Evolutionary conservation across 2,888 invertebrate species (phyloP).

Genomic region (Drosophila antonietae): DNA sequence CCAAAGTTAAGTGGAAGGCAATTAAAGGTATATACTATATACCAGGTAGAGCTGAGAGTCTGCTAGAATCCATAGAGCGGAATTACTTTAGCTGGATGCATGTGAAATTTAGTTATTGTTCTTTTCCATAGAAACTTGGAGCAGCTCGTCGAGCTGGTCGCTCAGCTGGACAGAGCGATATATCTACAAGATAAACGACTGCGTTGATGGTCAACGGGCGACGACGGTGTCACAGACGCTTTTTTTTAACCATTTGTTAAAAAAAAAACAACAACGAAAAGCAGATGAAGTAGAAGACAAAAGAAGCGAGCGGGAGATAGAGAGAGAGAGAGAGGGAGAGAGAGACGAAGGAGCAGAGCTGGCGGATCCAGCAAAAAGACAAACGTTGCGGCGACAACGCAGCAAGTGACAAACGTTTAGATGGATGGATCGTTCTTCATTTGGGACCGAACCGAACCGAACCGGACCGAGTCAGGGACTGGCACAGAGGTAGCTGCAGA

Average conservation of each 20-base stretch:
- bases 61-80: slow-evolving; percentile 5
- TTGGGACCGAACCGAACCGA: slow-evolving; percentile 43
- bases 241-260: slow-evolving; percentile 36
- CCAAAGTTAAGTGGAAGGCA: background rate
- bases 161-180: slow-evolving; percentile 63
- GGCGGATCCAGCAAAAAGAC: slow-evolving; percentile 66
- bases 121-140: slow-evolving; percentile 49
- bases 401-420: slow-evolving; percentile 79
- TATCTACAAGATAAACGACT: slow-evolving; percentile 68
- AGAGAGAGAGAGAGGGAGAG: slow-evolving; percentile 4
- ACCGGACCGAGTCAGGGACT: slow-evolving; percentile 17
- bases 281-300: slow-evolving; percentile 35
- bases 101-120: slow-evolving; percentile 48
- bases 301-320: slow-evolving; percentile 16
- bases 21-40: background rate
- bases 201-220: slow-evolving; percentile 56
- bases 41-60: background rate
- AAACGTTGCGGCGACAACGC: slow-evolving; percentile 75
- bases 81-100: slow-evolving; percentile 29
- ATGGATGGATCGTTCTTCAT: slow-evolving; percentile 76
- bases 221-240: slow-evolving; percentile 17
- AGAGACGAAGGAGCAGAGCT: slow-evolving; percentile 72
- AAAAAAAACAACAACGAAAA: slow-evolving; percentile 17
- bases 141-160: slow-evolving; percentile 20
- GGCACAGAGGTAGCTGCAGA: background rate